Base-by-base conservation (phyloP, 1,140 invertebrate genomes). In the Drosophila nigrodunni region DNA sequence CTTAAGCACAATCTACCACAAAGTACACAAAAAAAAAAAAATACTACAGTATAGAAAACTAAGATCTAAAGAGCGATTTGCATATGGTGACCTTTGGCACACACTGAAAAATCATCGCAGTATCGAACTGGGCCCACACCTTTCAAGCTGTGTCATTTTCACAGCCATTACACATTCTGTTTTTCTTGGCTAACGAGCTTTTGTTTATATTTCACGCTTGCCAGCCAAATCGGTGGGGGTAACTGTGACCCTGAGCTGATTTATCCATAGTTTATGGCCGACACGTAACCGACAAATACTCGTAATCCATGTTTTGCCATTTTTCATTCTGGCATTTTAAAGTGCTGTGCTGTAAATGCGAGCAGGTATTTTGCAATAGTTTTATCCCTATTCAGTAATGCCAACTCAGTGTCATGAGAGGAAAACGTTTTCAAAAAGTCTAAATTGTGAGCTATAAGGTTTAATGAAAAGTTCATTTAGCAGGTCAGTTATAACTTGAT, bases 81-180 rank as follows among this genome's bases (percentile, higher is more conserved):
- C 82, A 87, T 87, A 79, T 37, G 62, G 3, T 76, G 83, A 87
- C 82, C 82, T 87, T 87, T 87, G 76, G 52, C 79, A 59, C 25
- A 55, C 46, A 65, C 35, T 13, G 25, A 43, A 47, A 21, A 30
- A 60, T 46, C 25, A 37, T 50, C 46, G 15, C 37, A 11, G 25
- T 37, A 8, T 47, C 10, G 3, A 64, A 39, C 47, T 49, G 34
- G n/a, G 37, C 58, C 61, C 80, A 79, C 77, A 79, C 76, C 64
- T 77, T 69, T 60, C 65, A 57, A 35, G 18, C 37, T 47, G 65
- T 69, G 65, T 69, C 65, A 69, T 80, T 83, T 69, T 78, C 71
- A 60, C 65, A 69, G 44, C 58, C 46, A 52, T 74, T 80, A 55
- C 52, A 74, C 15, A 71, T 46, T 68, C 18, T 74, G 39, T 54